A percentile compares a stretch with the other conserved stretches of the same genome.
These are phyloP conservation scores for Tyto alba DNA, from an alignment of 2,113 vertebrate genomes.

Conservation along the genomic window DNA sequence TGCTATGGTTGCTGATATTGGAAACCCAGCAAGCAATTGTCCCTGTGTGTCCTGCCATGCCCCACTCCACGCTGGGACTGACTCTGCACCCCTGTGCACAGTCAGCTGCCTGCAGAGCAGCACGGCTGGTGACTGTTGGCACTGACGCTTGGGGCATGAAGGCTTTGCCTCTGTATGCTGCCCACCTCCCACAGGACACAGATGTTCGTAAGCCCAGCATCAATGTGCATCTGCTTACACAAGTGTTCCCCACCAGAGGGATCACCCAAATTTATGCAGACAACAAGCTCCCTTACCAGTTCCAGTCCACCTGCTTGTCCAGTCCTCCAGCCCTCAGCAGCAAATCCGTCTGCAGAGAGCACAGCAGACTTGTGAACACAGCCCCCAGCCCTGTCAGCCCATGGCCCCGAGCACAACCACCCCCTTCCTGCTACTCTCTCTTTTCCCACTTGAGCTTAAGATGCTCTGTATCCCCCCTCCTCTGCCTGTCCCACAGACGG, in stretches of 20 bases:
- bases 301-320: slow-evolving; percentile 91
- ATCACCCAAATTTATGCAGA: neutral
- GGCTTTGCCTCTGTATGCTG: neutral
- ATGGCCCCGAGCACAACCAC: neutral
- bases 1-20: neutral
- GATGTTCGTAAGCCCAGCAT: neutral
- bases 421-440: neutral
- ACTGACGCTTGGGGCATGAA: neutral
- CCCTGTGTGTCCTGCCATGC: neutral
- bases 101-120: neutral
- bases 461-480: neutral
- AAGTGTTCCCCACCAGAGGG: neutral
- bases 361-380: neutral
- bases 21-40: neutral
- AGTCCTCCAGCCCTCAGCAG: slow-evolving; percentile 85
- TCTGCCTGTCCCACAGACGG: neutral
- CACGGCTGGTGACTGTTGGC: neutral
- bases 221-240: neutral
- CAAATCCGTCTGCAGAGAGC: slow-evolving; percentile 79
- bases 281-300: slow-evolving; percentile 78
- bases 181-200: neutral
- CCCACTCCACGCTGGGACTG: neutral
- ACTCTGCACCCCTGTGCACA: neutral
- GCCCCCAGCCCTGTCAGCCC: neutral
- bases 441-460: neutral